phyloP scores from a whole-genome alignment of 1,140 invertebrate genomes.

The Drosophila kohkoa region DNA sequence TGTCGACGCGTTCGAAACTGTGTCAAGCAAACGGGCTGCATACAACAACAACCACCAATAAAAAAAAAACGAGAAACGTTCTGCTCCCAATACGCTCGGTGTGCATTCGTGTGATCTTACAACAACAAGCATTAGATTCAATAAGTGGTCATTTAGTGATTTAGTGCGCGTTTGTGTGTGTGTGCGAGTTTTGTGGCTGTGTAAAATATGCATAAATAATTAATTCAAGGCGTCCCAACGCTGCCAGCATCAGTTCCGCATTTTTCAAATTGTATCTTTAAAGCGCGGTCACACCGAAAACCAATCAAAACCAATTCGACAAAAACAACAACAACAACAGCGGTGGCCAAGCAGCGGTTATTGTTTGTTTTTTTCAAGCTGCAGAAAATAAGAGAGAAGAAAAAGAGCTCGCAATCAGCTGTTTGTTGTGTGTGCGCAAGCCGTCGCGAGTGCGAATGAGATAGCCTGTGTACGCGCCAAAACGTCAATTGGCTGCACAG shows the following conservation, averaged over 20 bases:
- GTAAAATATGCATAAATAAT: constrained; percentile 46
- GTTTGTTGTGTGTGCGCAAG: constrained; percentile 44
- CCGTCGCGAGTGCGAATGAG: constrained; percentile 45
- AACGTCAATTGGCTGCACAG: constrained; percentile 49
- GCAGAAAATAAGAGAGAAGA: constrained; percentile 39
- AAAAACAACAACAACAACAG: constrained; percentile 15
- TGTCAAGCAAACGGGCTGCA: constrained; percentile 52
- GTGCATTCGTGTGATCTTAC: constrained; percentile 27
- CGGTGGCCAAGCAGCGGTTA: constrained; percentile 36
- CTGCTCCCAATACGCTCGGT: constrained; percentile 29
- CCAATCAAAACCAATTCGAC: constrained; percentile 20
- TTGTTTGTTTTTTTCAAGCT: constrained; percentile 73
- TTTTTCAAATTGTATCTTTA: constrained; percentile 48
- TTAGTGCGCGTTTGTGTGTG: constrained; percentile 3
- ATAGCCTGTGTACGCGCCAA: constrained; percentile 63
- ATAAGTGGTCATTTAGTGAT: constrained; percentile 22
- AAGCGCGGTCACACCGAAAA: constrained; percentile 40
- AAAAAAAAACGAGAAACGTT: constrained; percentile 26
- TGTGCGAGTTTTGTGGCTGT: constrained; percentile 13
- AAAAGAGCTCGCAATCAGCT: constrained; percentile 62
- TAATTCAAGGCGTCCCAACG: constrained; percentile 49
- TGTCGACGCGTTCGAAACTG: constrained; percentile 51
- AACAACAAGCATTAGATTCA: constrained; percentile 43
- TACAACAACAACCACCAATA: constrained; percentile 48
- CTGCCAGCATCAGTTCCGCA: constrained; percentile 51